phyloP scores from a whole-genome alignment of 2,113 vertebrate genomes.

The Erythrocercus mccallii region DNA sequence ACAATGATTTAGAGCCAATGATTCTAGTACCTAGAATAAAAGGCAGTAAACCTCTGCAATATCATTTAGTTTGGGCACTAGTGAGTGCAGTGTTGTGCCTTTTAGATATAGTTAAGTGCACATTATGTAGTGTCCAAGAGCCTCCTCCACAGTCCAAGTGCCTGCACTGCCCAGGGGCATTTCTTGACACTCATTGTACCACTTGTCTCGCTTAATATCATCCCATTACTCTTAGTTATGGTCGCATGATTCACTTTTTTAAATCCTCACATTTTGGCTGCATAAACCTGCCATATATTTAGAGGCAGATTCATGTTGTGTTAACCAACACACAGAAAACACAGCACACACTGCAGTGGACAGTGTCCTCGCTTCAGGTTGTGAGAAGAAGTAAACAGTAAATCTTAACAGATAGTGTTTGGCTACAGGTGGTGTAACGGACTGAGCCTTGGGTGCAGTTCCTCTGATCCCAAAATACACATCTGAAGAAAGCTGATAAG shows the following conservation, averaged over 20 bases:
- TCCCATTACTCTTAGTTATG: slow-evolving; percentile 1
- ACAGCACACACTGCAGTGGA: neutral
- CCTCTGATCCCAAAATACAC: neutral
- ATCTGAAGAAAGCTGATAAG: neutral
- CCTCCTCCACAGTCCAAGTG: neutral
- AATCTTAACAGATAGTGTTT: neutral
- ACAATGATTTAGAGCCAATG: neutral
- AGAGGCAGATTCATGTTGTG: neutral
- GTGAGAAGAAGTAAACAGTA: neutral
- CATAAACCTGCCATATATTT: slow-evolving; percentile 33
- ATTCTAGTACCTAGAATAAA: neutral
- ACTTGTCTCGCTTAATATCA: slow-evolving; percentile 18
- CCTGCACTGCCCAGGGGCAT: neutral
- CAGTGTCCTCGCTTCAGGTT: neutral
- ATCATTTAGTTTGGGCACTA: neutral
- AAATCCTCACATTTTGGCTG: neutral
- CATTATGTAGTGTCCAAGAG: neutral
- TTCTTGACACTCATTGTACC: neutral
- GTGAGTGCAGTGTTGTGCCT: neutral
- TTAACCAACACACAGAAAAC: neutral
- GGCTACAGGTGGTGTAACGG: neutral
- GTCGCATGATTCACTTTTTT: slow-evolving; percentile 2
- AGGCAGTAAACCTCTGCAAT: neutral
- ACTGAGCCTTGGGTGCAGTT: neutral
- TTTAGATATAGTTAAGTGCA: neutral